phyloP scores from a whole-genome alignment of 2,797 vertebrate species.

The Cirrhinus mrigala region DNA sequence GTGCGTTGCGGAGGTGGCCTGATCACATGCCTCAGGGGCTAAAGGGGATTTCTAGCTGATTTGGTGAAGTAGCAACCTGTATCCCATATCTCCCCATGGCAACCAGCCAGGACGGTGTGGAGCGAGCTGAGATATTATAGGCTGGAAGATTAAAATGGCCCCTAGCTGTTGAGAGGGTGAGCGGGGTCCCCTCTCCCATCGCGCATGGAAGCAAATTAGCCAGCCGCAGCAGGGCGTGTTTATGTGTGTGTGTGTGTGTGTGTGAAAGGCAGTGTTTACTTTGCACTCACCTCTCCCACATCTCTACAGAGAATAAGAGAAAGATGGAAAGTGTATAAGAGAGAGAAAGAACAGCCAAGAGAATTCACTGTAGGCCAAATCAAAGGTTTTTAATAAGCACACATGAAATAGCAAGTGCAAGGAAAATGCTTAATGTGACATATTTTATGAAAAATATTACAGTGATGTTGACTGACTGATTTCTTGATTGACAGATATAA shows the following conservation, averaged over 20 bases:
- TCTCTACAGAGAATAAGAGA: constrained; percentile 20
- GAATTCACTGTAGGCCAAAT: neutral
- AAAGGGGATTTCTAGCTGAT: constrained; percentile 46
- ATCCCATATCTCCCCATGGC: constrained; percentile 39
- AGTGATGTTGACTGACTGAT: neutral
- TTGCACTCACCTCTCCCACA: constrained; percentile 31
- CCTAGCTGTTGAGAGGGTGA: constrained; percentile 50
- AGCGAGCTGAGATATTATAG: constrained; percentile 38
- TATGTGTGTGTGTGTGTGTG: constrained; percentile 30
- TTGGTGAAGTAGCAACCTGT: constrained; percentile 49
- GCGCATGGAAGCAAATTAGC: constrained; percentile 48
- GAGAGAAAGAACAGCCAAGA: constrained; percentile 14
- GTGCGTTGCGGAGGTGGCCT: constrained; percentile 1
- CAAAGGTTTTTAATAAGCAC: neutral
- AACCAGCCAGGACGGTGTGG: constrained; percentile 37
- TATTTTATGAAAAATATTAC: neutral
- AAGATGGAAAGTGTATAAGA: constrained; percentile 15
- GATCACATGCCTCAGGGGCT: constrained; percentile 23
- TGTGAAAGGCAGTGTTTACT: constrained; percentile 27
- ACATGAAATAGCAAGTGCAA: neutral
- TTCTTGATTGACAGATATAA: neutral
- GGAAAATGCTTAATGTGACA: neutral
- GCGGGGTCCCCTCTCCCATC: constrained; percentile 40
- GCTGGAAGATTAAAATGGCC: constrained; percentile 56
- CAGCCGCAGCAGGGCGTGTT: constrained; percentile 1